A percentile compares a stretch with the other conserved stretches of the same genome.
phyloP scores from a whole-genome alignment of 1,140 invertebrate genomes.

The Proctacanthus coquilletti region DNA sequence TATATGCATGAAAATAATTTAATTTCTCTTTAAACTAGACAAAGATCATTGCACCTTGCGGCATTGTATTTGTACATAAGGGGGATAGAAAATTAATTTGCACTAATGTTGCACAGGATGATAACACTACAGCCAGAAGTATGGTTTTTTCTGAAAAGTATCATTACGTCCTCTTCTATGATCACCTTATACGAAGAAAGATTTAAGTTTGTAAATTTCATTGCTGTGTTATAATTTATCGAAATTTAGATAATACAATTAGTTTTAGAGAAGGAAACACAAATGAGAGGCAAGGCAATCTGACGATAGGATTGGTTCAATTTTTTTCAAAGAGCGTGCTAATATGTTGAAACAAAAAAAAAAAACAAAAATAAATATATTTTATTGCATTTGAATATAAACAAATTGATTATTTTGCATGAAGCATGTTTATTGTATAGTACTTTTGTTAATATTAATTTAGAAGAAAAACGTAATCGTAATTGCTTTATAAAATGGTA shows the following conservation, averaged over 20 bases:
- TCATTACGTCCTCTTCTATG: constrained; percentile 20
- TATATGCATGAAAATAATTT: constrained; percentile 8
- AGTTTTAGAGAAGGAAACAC: too few species aligned
- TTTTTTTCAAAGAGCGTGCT: too few species aligned
- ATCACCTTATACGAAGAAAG: constrained; percentile 24
- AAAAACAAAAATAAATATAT: neutral
- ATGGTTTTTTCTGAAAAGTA: constrained; percentile 15
- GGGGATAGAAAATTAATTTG: constrained; percentile 21
- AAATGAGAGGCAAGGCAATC: too few species aligned
- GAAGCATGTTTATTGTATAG: too few species aligned
- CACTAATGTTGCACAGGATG: constrained; percentile 10
- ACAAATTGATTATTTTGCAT: neutral
- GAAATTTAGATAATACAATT: too few species aligned
- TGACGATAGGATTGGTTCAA: too few species aligned
- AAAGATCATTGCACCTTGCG: neutral
- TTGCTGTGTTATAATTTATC: too few species aligned
- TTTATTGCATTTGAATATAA: neutral
- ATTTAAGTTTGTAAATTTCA: constrained; percentile 11
- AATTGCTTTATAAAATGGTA: too few species aligned
- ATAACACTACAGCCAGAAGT: constrained; percentile 12
- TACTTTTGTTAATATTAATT: too few species aligned
- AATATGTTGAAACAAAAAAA: too few species aligned
- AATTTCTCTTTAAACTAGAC: neutral
- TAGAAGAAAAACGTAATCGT: too few species aligned
- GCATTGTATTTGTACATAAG: constrained; percentile 22